Percentiles rank a stretch among this genome's conserved stretches.
Conservation (phyloP, 1,140 invertebrate species). For the Diachasma alloeum region DNA sequence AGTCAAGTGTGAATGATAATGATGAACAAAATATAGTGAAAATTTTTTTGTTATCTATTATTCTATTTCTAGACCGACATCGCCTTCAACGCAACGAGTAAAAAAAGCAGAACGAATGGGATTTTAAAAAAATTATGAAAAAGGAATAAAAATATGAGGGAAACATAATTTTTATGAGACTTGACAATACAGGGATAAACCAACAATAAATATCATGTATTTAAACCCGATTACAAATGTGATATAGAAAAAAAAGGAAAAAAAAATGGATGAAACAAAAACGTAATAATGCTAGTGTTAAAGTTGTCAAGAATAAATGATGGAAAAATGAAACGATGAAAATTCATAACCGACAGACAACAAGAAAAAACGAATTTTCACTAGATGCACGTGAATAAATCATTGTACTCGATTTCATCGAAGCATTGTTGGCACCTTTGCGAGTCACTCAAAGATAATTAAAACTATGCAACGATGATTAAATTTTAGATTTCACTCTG, state of each 20-base stretch:
- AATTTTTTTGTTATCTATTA: constrained; percentile 52
- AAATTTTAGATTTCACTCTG: background rate
- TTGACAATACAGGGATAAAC: constrained; percentile 66
- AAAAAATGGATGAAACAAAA: constrained; percentile 21
- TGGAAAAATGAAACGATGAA: constrained; percentile 4
- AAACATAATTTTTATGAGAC: constrained; percentile 48
- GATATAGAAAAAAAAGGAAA: constrained; percentile 53
- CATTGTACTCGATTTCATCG: constrained; percentile 1
- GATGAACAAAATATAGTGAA: constrained; percentile 23
- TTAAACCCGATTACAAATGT: constrained; percentile 61
- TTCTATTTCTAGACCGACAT: constrained; percentile 60
- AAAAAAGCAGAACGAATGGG: constrained; percentile 16
- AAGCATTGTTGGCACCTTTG: background rate
- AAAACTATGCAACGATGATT: background rate
- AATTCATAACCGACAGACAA: background rate
- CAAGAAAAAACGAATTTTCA: background rate
- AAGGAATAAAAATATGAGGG: constrained; percentile 34
- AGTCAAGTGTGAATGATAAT: constrained; percentile 24
- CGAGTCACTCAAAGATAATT: background rate
- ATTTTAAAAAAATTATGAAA: constrained; percentile 21
- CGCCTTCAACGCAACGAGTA: constrained; percentile 60
- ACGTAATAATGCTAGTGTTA: constrained; percentile 16
- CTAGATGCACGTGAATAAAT: background rate
- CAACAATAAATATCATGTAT: constrained; percentile 64
- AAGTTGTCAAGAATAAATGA: constrained; percentile 11